Conservation (phyloP, 2,888 invertebrate genomes). For the Watsonalla cultraria region DNA sequence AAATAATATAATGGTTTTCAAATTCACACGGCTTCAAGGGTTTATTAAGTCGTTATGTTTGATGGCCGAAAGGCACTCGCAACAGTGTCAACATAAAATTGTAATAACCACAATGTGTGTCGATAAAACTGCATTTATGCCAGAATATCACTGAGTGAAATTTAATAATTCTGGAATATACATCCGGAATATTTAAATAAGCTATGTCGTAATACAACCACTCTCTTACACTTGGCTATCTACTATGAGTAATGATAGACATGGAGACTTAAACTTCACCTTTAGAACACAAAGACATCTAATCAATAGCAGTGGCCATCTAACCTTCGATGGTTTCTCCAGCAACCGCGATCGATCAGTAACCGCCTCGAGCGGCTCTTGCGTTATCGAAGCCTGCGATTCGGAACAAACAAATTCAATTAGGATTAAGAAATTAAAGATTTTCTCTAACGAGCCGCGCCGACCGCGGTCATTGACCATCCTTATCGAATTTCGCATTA, state of each 20-base stretch:
- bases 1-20: too few relatives aligned
- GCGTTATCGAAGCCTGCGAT: slow-evolving; percentile 50
- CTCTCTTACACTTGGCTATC: slow-evolving; percentile 15
- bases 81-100: too few relatives aligned
- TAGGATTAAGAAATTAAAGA: slow-evolving; percentile 75
- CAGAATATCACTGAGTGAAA: slow-evolving; percentile 9
- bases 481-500: slow-evolving; percentile 47
- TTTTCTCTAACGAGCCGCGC: slow-evolving; percentile 60
- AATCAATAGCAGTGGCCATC: slow-evolving; percentile 47
- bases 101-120: too few relatives aligned
- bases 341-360: slow-evolving; percentile 47
- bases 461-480: slow-evolving; percentile 51
- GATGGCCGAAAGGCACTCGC: neutral
- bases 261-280: slow-evolving; percentile 35
- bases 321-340: slow-evolving; percentile 45
- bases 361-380: slow-evolving; percentile 39
- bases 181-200: neutral
- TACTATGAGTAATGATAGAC: slow-evolving; percentile 18
- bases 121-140: neutral
- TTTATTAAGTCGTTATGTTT: neutral
- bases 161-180: neutral
- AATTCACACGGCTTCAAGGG: too few relatives aligned
- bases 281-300: slow-evolving; percentile 42
- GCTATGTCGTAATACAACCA: slow-evolving; percentile 2
- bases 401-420: slow-evolving; percentile 75